A percentile compares a stretch with the other conserved stretches of the same genome.
Conservation (phyloP, 1,140 invertebrate species). For the Drosophila miranda region DNA sequence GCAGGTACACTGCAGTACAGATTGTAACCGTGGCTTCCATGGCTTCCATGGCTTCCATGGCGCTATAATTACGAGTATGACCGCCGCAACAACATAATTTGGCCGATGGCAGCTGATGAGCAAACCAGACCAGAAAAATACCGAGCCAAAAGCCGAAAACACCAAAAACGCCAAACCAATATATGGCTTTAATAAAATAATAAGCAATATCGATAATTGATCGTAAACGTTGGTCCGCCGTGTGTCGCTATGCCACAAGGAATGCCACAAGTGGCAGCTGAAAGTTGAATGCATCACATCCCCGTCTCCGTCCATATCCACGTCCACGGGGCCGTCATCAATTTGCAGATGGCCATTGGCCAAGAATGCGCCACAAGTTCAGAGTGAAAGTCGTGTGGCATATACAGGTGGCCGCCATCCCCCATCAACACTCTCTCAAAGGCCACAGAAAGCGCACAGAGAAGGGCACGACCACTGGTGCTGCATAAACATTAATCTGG, state of each 20-base stretch:
- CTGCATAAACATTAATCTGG: too few relatives aligned
- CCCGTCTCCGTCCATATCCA: too few relatives aligned
- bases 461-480: conserved; percentile 1
- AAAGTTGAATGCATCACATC: conserved; percentile 22
- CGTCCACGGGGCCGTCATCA: conserved; percentile 3
- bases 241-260: conserved; percentile 4
- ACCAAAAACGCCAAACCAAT: conserved; percentile 4
- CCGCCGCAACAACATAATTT: conserved; percentile 25
- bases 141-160: neutral
- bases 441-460: neutral
- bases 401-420: conserved; percentile 15
- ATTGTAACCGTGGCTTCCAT: too few relatives aligned
- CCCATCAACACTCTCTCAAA: neutral
- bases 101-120: conserved; percentile 14
- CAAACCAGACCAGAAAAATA: too few relatives aligned
- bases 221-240: conserved; percentile 13
- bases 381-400: conserved; percentile 38
- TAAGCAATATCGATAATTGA: conserved; percentile 22
- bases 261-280: conserved; percentile 18
- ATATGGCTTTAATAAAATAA: conserved; percentile 31
- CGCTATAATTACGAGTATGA: conserved; percentile 3
- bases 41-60: too few relatives aligned
- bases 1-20: too few relatives aligned
- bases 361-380: conserved; percentile 36
- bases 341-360: conserved; percentile 28